Conservation (phyloP, 2,888 invertebrate species). For the Mystacides longicornis region DNA sequence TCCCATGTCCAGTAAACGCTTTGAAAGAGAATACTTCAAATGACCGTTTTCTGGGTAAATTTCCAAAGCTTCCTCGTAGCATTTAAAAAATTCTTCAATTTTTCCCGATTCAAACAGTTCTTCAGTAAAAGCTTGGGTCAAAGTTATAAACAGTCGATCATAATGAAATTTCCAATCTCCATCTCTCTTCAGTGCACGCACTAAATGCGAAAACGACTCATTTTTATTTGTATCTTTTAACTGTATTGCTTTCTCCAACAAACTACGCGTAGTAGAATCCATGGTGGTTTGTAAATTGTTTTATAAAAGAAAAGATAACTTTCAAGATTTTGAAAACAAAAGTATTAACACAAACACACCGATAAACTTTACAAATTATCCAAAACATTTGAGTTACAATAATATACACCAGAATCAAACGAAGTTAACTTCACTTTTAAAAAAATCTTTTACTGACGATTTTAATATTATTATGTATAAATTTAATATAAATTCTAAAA, state of each 20-base stretch:
- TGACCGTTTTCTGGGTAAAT: slow-evolving; percentile 18
- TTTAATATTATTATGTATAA: too few species aligned
- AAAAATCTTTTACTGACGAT: too few species aligned
- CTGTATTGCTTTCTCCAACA: slow-evolving; percentile 4
- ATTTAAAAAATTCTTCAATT: slow-evolving; percentile 15
- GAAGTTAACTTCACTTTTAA: too few species aligned
- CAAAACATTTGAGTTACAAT: too few species aligned
- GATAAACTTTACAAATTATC: not conserved
- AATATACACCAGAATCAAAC: too few species aligned
- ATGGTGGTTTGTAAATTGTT: not conserved
- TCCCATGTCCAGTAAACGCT: slow-evolving; percentile 31
- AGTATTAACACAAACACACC: not conserved
- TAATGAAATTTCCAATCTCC: slow-evolving; percentile 11
- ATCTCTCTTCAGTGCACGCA: slow-evolving; percentile 4
- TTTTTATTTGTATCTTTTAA: slow-evolving; percentile 10
- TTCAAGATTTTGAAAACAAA: not conserved
- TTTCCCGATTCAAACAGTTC: not conserved
- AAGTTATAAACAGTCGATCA: slow-evolving; percentile 3
- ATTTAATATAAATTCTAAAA: too few species aligned
- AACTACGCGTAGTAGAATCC: not conserved
- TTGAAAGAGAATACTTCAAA: slow-evolving; percentile 13
- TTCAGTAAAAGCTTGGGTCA: slow-evolving; percentile 3
- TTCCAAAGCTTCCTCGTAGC: slow-evolving; percentile 15
- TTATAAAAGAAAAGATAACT: not conserved
- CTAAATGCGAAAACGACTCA: slow-evolving; percentile 7